phyloP scores from a whole-genome alignment of 2,888 invertebrate species.

The Rhopalosiphum nymphaeae region DNA sequence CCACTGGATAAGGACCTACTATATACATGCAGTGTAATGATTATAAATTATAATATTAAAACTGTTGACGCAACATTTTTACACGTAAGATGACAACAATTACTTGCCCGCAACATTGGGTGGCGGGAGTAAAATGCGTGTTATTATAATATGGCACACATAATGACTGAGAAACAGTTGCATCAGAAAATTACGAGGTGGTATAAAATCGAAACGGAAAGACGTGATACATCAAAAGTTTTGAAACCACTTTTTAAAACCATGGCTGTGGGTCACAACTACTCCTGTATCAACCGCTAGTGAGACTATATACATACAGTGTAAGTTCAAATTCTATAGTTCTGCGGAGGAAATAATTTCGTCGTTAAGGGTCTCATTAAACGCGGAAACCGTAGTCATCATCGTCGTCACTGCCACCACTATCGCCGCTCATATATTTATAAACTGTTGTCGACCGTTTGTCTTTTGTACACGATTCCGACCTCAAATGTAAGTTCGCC shows the following conservation, averaged over 20 bases:
- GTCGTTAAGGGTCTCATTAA: constrained; percentile 7
- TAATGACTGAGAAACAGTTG: not conserved
- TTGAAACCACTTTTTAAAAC: not conserved
- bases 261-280: not conserved
- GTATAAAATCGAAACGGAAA: not conserved
- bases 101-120: not conserved
- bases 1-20: too few relatives aligned
- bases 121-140: not conserved
- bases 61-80: not conserved
- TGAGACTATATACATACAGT: not conserved
- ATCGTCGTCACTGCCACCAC: not conserved
- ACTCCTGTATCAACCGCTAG: not conserved
- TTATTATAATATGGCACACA: not conserved
- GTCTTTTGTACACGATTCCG: not conserved
- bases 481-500: not conserved
- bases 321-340: not conserved
- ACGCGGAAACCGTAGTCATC: not conserved
- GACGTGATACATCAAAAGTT: not conserved
- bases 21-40: not conserved
- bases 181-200: not conserved
- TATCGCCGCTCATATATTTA: not conserved
- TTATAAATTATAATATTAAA: constrained; percentile 6
- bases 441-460: not conserved
- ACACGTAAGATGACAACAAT: not conserved
- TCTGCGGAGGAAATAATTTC: not conserved